A percentile compares a stretch with the other conserved stretches of the same genome.
These are phyloP conservation scores for Allolobophora icterica DNA, from an alignment of 2,888 invertebrate species.

Conservation along the genomic window DNA sequence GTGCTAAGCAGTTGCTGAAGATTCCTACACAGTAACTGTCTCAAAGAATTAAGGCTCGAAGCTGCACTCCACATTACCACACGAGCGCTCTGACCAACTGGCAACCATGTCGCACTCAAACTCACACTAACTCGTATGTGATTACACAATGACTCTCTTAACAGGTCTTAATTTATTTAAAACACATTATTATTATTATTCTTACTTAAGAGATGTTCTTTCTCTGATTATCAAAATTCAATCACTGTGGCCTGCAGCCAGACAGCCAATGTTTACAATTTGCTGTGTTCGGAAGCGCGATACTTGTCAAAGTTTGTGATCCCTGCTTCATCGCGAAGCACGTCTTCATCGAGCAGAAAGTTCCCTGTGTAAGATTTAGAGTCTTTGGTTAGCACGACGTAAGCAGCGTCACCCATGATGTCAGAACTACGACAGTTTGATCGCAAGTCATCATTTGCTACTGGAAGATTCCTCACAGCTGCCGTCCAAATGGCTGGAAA, in stretches of 20 bases:
- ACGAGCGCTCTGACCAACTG: no score
- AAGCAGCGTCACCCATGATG: constrained; percentile 85
- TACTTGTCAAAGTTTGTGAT: constrained; percentile 85
- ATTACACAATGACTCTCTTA: no score
- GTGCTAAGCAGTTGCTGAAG: no score
- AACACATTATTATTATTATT: no score
- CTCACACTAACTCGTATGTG: no score
- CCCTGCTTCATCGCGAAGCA: constrained; percentile 75
- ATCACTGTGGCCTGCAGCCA: not conserved
- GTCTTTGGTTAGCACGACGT: constrained; percentile 78
- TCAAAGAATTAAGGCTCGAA: no score
- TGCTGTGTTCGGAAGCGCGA: not conserved
- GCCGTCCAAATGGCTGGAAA: constrained; percentile 82
- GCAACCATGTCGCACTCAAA: no score
- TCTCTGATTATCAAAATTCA: not conserved
- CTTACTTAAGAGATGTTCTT: not conserved
- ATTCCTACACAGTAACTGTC: no score
- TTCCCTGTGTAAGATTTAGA: constrained; percentile 80
- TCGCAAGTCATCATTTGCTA: constrained; percentile 67
- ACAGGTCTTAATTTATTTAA: no score
- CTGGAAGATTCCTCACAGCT: constrained; percentile 72
- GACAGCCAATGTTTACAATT: not conserved
- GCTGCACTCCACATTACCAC: no score
- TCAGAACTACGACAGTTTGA: constrained; percentile 76
- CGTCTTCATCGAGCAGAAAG: constrained; percentile 86